Evolutionary conservation across 2,797 vertebrate species (phyloP).

Genomic region (Lateolabrax maculatus): DNA sequence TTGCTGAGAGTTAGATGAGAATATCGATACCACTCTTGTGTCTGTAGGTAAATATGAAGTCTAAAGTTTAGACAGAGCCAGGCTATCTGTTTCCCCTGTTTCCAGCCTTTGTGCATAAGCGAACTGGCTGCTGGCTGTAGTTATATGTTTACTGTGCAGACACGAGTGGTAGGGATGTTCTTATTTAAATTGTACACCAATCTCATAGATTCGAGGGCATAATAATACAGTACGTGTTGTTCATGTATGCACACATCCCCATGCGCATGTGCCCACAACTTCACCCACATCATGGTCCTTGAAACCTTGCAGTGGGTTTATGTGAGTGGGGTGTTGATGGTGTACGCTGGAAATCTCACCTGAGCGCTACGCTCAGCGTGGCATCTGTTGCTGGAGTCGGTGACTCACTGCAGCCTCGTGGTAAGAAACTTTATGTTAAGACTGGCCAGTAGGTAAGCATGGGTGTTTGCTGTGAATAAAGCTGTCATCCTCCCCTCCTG

Average conservation of each 20-base stretch:
- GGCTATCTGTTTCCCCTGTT: neutral
- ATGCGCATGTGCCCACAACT: slow-evolving; percentile 22
- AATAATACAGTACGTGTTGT: neutral
- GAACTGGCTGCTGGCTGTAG: neutral
- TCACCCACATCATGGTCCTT: slow-evolving; percentile 39
- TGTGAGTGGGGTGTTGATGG: slow-evolving; percentile 28
- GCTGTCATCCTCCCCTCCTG: slow-evolving; percentile 25
- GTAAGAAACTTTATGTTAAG: slow-evolving; percentile 29
- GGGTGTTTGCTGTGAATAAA: slow-evolving; percentile 45
- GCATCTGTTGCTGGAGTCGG: slow-evolving; percentile 29
- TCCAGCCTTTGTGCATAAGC: neutral
- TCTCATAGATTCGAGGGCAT: neutral
- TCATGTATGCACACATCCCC: neutral
- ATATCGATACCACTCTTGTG: neutral
- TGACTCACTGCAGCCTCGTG: slow-evolving; percentile 40
- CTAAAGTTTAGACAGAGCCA: neutral
- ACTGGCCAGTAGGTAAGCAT: neutral
- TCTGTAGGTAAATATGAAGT: neutral
- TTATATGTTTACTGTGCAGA: neutral
- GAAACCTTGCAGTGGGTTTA: slow-evolving; percentile 25
- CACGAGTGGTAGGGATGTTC: neutral
- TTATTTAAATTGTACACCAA: neutral
- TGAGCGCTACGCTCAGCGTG: slow-evolving; percentile 41
- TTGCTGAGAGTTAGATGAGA: neutral
- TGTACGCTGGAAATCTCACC: slow-evolving; percentile 44